Base-by-base conservation (phyloP, 2,888 invertebrate genomes). In the Phaedon cochleariae region DNA sequence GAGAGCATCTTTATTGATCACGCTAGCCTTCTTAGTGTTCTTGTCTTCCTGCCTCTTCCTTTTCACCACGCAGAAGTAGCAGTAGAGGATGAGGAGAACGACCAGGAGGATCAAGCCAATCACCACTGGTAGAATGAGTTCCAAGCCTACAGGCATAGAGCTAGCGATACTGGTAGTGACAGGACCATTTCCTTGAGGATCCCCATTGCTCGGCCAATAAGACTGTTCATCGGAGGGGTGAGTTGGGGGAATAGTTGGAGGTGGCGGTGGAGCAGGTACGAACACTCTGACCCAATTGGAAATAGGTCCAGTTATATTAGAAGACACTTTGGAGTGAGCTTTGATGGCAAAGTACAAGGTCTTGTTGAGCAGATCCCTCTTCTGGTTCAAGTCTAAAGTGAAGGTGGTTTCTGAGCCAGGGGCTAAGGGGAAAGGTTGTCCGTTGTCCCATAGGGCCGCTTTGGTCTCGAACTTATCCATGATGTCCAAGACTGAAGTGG, bases 211-310 rank as follows among this genome's bases (percentile, higher is more conserved):
- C 1, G 84, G 83, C 83, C 84, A 85, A 6, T 81, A 79, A 2
- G 79, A 72, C 21, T 79, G 78, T 57, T 83, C 82, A 49, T 81
- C 80, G 7, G 80, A 77, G 7, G 78, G 76, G 34, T 77, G 80
- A 1, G 81, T 82, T 46, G 85, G 83, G 9, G 83, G 79, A 6
- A 83, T 81, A 0, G 86, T 85, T n/a, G 86, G 83, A 15, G 85
- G 85, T 21, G 85, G 85, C 20, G 85, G 85, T 1, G 87, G 86
- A 3, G 84, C 83, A 0, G 86, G 85, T 0, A 88, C 84, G 62
- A 84, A 81, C 4, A 87, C 84, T 17, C 85, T 77, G 1, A 87
- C 86, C 79, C 85, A 85, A 75, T 89, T 89, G 1, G 88, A 88
- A 29, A 85, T 75, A 0, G 85, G 84, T 6, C 86, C 85, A 0